Evolutionary conservation across 2,113 vertebrate species (phyloP).

Genomic region (Colossoma macropomum): DNA sequence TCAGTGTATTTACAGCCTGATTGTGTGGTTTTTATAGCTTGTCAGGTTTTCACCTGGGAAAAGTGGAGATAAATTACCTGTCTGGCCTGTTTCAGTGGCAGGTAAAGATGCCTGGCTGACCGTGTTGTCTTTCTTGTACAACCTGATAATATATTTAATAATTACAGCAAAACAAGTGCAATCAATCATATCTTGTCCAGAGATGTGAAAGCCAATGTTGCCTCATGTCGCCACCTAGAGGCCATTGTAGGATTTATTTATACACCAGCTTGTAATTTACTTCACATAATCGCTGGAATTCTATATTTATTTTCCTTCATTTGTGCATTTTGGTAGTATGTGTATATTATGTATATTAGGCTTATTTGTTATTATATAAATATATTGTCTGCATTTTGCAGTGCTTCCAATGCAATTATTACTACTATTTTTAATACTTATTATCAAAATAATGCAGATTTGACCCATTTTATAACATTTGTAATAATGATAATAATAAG

Average conservation of each 20-base stretch:
- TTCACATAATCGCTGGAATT: not conserved
- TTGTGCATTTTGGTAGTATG: not conserved
- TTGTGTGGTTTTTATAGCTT: not conserved
- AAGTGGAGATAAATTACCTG: no score
- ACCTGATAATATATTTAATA: not conserved
- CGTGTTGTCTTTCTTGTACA: not conserved
- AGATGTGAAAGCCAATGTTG: not conserved
- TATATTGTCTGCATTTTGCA: no score
- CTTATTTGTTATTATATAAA: no score
- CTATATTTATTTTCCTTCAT: not conserved
- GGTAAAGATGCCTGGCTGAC: not conserved
- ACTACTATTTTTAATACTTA: no score
- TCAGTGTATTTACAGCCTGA: not conserved
- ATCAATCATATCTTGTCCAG: not conserved
- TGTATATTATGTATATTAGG: not conserved
- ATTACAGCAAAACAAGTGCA: not conserved
- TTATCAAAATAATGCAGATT: no score
- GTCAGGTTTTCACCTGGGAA: not conserved
- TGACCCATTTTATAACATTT: no score
- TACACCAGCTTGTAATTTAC: not conserved
- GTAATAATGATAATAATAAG: no score
- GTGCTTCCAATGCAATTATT: no score
- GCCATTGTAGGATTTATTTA: not conserved
- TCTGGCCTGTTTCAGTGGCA: not conserved
- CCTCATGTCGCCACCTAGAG: not conserved